Evolutionary conservation across 2,113 vertebrate genomes (phyloP).

Genomic region (Australoheros scitulus): DNA sequence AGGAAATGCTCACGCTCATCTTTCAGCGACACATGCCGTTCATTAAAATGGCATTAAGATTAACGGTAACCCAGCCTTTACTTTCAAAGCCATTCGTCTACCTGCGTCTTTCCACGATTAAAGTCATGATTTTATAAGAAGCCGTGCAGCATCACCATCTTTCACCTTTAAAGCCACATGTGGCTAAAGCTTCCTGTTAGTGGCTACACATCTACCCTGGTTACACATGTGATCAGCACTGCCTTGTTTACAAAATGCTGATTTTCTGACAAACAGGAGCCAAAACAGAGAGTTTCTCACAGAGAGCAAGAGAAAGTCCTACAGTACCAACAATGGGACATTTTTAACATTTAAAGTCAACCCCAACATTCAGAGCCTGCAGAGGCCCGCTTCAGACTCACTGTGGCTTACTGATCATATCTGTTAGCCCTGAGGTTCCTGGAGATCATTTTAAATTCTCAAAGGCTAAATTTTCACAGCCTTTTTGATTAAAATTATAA

Average conservation of each 20-base stretch:
- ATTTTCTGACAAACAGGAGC: neutral
- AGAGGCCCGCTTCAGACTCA: no score
- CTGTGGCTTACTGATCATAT: no score
- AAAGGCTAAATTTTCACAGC: no score
- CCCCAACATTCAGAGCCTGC: no score
- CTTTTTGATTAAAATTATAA: no score
- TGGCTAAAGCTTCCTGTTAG: neutral
- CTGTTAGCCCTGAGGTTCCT: no score
- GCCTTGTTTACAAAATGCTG: neutral
- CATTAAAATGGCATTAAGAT: neutral
- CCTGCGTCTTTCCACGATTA: neutral
- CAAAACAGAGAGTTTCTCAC: no score
- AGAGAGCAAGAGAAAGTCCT: no score
- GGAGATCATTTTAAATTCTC: no score
- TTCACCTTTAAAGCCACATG: neutral
- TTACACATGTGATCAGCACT: neutral
- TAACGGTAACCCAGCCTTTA: neutral
- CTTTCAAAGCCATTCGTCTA: neutral
- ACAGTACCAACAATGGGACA: no score
- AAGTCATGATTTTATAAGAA: neutral
- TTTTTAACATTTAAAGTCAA: no score
- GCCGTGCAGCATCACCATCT: neutral
- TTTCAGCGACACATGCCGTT: neutral
- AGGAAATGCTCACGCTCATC: neutral
- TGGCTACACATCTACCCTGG: neutral